A percentile compares a stretch with the other conserved stretches of the same genome.
phyloP scores from a whole-genome alignment of 2,888 invertebrate species.

The Pterostichus madidus region DNA sequence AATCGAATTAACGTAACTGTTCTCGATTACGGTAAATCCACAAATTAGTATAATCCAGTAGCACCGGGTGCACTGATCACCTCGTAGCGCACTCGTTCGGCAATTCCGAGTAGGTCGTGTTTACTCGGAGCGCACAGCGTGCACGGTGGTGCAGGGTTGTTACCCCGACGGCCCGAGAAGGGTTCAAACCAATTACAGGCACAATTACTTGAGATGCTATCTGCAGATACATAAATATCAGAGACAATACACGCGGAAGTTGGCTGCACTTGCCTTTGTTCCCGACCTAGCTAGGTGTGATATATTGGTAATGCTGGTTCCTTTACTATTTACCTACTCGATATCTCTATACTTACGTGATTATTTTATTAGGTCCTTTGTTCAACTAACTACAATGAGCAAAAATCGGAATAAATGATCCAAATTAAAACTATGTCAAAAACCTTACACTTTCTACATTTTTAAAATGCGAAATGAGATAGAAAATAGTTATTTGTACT shows the following conservation, averaged over 20 bases:
- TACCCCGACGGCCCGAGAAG: conserved; percentile 61
- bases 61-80: too few species aligned
- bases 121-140: background rate
- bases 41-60: conserved; percentile 36
- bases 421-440: too few species aligned
- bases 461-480: too few species aligned
- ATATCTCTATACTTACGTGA: too few species aligned
- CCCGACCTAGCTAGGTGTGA: conserved; percentile 7
- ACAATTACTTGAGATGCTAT: conserved; percentile 76
- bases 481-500: too few species aligned
- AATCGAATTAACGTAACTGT: conserved; percentile 20
- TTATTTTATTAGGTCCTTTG: too few species aligned
- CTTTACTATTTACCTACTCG: too few species aligned
- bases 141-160: conserved; percentile 45
- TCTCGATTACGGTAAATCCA: conserved; percentile 37
- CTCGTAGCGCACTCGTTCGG: background rate
- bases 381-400: too few species aligned
- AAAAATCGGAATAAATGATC: too few species aligned
- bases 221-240: conserved; percentile 75
- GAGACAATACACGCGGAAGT: conserved; percentile 71
- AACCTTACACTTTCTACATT: too few species aligned
- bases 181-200: conserved; percentile 74
- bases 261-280: conserved; percentile 62
- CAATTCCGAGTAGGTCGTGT: background rate
- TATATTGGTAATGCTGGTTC: background rate